Evolutionary conservation across 2,797 vertebrate species (phyloP).

Genomic region (Graptemys geographica): DNA sequence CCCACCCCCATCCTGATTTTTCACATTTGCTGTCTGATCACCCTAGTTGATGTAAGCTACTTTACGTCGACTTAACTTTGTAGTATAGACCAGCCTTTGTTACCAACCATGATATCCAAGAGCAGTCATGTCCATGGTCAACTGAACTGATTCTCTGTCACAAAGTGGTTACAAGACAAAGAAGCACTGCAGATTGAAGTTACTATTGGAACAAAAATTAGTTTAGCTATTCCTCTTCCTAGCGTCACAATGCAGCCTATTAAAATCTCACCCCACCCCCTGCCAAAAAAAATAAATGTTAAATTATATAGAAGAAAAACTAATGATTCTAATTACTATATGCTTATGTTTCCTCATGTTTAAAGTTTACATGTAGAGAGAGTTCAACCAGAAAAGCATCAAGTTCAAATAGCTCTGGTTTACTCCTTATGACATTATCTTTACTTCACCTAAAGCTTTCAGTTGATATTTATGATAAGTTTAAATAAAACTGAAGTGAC

Average conservation of each 20-base stretch:
- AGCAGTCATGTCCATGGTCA: constrained; percentile 10
- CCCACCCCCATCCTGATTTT: no score
- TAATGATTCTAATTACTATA: not conserved
- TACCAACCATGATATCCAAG: constrained; percentile 47
- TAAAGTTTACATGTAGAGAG: not conserved
- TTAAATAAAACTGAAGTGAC: not conserved
- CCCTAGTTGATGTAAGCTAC: no score
- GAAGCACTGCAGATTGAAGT: not conserved
- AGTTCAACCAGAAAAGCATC: not conserved
- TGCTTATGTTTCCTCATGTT: not conserved
- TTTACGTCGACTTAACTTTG: no score
- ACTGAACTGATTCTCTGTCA: constrained; percentile 40
- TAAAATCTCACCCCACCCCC: not conserved
- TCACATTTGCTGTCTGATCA: no score
- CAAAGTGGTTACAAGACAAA: not conserved
- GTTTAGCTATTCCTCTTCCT: rapidly evolving
- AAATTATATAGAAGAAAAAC: constrained; percentile 1
- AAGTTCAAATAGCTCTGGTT: not conserved
- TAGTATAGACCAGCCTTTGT: not conserved
- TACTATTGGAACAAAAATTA: not conserved
- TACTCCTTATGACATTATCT: not conserved
- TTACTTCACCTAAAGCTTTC: not conserved
- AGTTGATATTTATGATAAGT: not conserved
- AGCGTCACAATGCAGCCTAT: rapidly evolving
- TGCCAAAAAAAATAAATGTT: not conserved